Conservation (phyloP, 1,140 invertebrate species). For the Saxidomus purpurata region DNA sequence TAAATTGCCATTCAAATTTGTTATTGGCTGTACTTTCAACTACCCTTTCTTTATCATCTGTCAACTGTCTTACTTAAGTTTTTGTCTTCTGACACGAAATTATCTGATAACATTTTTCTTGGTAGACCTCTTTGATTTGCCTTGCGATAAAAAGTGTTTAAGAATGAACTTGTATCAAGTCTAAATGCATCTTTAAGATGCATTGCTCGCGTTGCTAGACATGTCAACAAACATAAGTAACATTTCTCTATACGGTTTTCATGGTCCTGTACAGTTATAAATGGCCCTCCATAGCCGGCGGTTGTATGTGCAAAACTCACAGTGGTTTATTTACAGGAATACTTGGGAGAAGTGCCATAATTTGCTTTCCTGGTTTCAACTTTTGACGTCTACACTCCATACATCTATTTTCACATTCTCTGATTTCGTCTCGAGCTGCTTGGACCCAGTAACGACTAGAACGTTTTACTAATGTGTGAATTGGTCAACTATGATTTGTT, state of each 20-base stretch:
- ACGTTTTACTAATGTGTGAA: background rate
- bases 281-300: too few relatives aligned
- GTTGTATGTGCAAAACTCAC: too few relatives aligned
- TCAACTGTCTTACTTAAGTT: background rate
- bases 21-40: background rate
- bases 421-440: background rate
- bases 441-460: conserved; percentile 3
- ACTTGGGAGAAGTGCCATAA: conserved; percentile 45
- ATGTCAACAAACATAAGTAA: conserved; percentile 60
- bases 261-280: conserved; percentile 28
- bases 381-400: background rate
- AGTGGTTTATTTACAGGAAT: too few relatives aligned
- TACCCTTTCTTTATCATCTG: background rate
- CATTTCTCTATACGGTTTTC: conserved; percentile 31
- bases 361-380: background rate
- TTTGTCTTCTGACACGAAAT: too few relatives aligned
- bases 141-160: conserved; percentile 40
- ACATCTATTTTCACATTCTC: background rate
- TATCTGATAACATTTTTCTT: background rate
- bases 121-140: background rate
- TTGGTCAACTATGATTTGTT: background rate
- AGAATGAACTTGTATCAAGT: conserved; percentile 56
- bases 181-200: conserved; percentile 51
- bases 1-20: conserved; percentile 47
- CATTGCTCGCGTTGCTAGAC: conserved; percentile 49